These are phyloP conservation scores for Maconellicoccus hirsutus DNA, from an alignment of 1,140 invertebrate species.

Conservation along the genomic window DNA sequence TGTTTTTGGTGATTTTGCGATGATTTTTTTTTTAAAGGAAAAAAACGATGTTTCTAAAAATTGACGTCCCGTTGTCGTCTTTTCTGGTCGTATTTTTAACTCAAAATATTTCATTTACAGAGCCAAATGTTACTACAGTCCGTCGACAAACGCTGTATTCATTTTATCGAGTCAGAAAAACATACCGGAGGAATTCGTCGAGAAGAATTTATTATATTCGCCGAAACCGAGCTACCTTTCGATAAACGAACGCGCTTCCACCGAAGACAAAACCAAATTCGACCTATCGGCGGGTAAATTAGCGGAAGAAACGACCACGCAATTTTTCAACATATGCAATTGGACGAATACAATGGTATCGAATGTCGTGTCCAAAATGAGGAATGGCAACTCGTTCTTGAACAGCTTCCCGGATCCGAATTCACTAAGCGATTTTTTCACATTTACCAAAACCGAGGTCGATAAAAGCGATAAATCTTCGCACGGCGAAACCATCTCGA, in stretches of 20 bases:
- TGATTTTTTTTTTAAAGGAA: too few relatives aligned
- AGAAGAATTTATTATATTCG: neutral
- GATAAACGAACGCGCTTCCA: neutral
- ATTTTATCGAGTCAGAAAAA: neutral
- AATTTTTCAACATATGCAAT: slow-evolving; percentile 4
- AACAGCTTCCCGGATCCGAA: neutral
- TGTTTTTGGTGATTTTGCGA: too few relatives aligned
- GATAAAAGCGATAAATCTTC: too few relatives aligned
- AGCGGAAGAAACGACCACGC: neutral
- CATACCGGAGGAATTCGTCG: neutral
- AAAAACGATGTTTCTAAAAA: too few relatives aligned
- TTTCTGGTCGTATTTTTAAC: too few relatives aligned
- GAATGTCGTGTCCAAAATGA: neutral
- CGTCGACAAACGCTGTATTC: neutral
- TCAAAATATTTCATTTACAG: neutral
- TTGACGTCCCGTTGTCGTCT: too few relatives aligned
- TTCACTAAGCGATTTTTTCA: neutral
- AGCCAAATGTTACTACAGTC: neutral
- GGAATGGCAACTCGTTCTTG: neutral
- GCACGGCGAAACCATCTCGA: too few relatives aligned
- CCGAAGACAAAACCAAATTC: neutral
- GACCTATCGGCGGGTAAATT: neutral
- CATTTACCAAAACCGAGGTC: neutral
- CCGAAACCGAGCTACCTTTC: neutral
- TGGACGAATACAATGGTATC: slow-evolving; percentile 12